Conservation (phyloP, 2,888 invertebrate species). For the Leucozona laternaria region DNA sequence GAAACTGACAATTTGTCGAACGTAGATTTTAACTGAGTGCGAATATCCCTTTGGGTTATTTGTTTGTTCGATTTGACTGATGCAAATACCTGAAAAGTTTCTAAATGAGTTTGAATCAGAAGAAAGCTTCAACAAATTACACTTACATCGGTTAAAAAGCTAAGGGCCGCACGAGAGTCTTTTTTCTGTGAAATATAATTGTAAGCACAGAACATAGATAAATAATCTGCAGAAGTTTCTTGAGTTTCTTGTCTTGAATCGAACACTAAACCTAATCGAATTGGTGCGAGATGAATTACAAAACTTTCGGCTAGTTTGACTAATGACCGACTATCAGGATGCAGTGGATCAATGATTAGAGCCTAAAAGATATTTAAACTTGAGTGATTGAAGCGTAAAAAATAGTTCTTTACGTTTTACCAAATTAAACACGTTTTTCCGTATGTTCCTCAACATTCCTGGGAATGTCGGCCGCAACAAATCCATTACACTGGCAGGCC, state of each 20-base stretch:
- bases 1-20: slow-evolving; percentile 85
- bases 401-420: slow-evolving; percentile 84
- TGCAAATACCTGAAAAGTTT: slow-evolving; percentile 85
- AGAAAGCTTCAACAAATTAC: not conserved
- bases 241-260: slow-evolving; percentile 85
- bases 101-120: slow-evolving; percentile 15
- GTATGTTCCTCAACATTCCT: slow-evolving; percentile 96
- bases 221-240: slow-evolving; percentile 88
- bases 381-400: not conserved
- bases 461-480: slow-evolving; percentile 98
- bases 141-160: slow-evolving; percentile 92
- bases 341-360: slow-evolving; percentile 93
- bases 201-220: slow-evolving; percentile 94
- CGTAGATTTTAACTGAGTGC: slow-evolving; percentile 87
- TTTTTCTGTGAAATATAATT: slow-evolving; percentile 94
- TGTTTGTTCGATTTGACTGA: slow-evolving; percentile 84
- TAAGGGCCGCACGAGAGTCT: slow-evolving; percentile 90
- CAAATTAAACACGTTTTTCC: slow-evolving; percentile 93
- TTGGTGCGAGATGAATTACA: slow-evolving; percentile 94
- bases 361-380: slow-evolving; percentile 85
- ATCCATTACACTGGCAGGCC: slow-evolving; percentile 95
- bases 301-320: slow-evolving; percentile 96
- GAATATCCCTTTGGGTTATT: slow-evolving; percentile 88
- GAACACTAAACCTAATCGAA: slow-evolving; percentile 94
- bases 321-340: slow-evolving; percentile 88